Percentiles rank a stretch among this genome's conserved stretches.
Conservation (phyloP, 2,888 invertebrate genomes). For the Phaonia tiefii region DNA sequence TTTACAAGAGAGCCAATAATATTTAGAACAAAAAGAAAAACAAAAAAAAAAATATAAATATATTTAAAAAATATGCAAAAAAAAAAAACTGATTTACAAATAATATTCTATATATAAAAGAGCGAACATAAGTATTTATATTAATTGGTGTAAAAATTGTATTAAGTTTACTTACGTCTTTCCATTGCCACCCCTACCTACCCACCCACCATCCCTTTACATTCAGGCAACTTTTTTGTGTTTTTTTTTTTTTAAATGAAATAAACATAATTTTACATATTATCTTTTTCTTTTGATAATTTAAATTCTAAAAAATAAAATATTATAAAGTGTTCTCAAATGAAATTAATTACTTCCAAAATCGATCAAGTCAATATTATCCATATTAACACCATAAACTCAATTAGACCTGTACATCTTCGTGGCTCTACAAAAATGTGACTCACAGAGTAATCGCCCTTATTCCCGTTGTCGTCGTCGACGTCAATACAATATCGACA, state of each 20-base stretch:
- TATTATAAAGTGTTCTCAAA: too few species aligned
- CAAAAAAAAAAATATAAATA: slow-evolving; percentile 33
- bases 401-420: too few species aligned
- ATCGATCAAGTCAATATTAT: too few species aligned
- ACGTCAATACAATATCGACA: too few species aligned
- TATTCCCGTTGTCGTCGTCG: too few species aligned
- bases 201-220: slow-evolving; percentile 39
- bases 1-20: slow-evolving; percentile 54
- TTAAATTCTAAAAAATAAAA: too few species aligned
- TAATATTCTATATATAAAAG: slow-evolving; percentile 2
- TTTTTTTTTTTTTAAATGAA: slow-evolving; percentile 20
- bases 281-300: not conserved
- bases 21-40: slow-evolving; percentile 36
- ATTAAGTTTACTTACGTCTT: not conserved
- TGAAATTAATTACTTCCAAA: too few species aligned
- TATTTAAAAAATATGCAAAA: slow-evolving; percentile 21
- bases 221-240: slow-evolving; percentile 60
- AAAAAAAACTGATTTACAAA: not conserved
- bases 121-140: slow-evolving; percentile 28
- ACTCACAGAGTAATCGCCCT: too few species aligned
- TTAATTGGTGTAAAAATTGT: slow-evolving; percentile 43
- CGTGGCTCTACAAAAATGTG: too few species aligned
- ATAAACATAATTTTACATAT: slow-evolving; percentile 5
- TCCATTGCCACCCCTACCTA: slow-evolving; percentile 33
- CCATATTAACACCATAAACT: too few species aligned